Conservation (phyloP, 2,888 invertebrate species). For the Tenthredo mesomela region DNA sequence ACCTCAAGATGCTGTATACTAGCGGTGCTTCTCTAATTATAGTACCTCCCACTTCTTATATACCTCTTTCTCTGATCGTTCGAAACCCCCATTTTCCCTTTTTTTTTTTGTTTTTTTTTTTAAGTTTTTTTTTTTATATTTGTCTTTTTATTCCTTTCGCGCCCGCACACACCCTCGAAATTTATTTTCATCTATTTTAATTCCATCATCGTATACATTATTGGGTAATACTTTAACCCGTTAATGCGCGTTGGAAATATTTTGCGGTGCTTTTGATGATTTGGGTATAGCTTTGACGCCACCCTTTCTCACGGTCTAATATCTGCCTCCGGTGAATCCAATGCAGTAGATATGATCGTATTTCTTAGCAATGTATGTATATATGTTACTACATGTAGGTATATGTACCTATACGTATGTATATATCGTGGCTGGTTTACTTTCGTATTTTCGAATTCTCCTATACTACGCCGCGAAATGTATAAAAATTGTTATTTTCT, state of each 20-base stretch:
- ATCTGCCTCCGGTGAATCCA: conserved; percentile 16
- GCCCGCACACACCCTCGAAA: conserved; percentile 43
- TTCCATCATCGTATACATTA: conserved; percentile 64
- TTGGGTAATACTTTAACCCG: conserved; percentile 52
- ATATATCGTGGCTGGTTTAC: background rate
- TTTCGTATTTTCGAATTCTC: conserved; percentile 11
- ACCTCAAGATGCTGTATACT: conserved; percentile 60
- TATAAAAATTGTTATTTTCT: background rate
- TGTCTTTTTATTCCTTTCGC: conserved; percentile 22
- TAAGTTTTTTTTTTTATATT: background rate
- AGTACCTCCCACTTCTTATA: conserved; percentile 70
- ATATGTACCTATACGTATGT: no score
- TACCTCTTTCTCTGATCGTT: conserved; percentile 41
- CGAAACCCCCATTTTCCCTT: background rate
- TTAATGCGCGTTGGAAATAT: conserved; percentile 43
- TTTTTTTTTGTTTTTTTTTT: background rate
- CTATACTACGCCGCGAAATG: background rate
- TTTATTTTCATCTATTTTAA: conserved; percentile 64
- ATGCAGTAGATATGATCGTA: background rate
- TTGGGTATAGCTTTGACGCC: conserved; percentile 49
- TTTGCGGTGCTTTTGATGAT: conserved; percentile 41
- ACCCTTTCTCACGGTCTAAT: background rate
- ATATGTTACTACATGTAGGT: no score
- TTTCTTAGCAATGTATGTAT: background rate
- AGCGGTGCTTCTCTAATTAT: conserved; percentile 70